Conservation (phyloP, 1,140 invertebrate species). For the Parasteatoda tepidariorum region DNA sequence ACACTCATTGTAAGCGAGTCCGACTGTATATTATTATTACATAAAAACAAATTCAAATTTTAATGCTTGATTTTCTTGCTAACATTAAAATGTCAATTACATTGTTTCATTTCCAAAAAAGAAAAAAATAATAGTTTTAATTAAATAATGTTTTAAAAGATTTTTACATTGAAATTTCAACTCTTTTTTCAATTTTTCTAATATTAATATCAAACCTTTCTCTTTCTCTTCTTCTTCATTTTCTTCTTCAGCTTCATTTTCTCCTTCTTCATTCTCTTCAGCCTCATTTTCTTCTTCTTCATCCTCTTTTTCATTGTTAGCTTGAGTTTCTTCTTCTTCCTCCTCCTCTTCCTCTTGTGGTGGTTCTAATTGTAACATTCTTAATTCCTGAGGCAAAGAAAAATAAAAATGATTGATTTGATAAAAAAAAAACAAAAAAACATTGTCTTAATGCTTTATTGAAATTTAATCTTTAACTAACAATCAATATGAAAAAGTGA, state of each 20-base stretch:
- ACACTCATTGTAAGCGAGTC: too few relatives aligned
- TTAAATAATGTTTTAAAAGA: too few relatives aligned
- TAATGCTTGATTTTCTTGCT: too few relatives aligned
- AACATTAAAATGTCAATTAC: too few relatives aligned
- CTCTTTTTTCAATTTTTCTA: neutral
- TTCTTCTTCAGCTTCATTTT: conserved; percentile 61
- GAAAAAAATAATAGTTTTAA: too few relatives aligned
- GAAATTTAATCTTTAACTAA: neutral
- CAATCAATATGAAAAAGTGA: too few relatives aligned
- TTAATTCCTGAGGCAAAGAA: conserved; percentile 64
- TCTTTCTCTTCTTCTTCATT: conserved; percentile 35
- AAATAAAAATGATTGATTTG: neutral
- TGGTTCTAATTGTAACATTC: conserved; percentile 89
- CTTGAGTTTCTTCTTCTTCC: conserved; percentile 67
- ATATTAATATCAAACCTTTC: conserved; percentile 20
- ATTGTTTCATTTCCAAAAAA: too few relatives aligned
- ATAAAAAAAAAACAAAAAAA: neutral
- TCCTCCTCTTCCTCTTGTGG: conserved; percentile 82
- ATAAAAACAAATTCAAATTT: too few relatives aligned
- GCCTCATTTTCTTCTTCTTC: conserved; percentile 61
- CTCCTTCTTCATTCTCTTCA: conserved; percentile 62
- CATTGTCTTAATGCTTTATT: neutral
- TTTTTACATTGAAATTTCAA: neutral
- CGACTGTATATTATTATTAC: too few relatives aligned
- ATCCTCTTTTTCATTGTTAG: conserved; percentile 48